Evolutionary conservation across 1,140 invertebrate genomes (phyloP).

Genomic region (Araneus ventricosus): DNA sequence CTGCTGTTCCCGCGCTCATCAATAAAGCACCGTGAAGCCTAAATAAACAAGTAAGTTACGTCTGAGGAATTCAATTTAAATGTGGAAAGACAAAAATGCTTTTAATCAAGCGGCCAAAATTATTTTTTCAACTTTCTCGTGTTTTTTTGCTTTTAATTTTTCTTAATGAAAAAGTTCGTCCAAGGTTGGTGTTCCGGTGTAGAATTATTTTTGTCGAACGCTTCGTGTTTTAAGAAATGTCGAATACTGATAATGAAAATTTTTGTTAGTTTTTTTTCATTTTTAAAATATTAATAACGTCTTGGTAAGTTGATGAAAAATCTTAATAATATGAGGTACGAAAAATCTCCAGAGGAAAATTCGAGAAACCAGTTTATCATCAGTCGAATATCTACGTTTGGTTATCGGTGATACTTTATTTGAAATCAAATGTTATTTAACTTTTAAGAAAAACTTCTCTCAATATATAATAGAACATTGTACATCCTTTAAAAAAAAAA

Average conservation of each 20-base stretch:
- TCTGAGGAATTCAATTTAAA: conserved; percentile 51
- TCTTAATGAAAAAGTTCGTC: conserved; percentile 17
- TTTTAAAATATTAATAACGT: neutral
- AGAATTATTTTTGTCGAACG: neutral
- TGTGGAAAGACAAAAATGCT: conserved; percentile 50
- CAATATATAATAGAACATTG: too few species aligned
- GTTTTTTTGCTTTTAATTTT: neutral
- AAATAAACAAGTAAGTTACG: conserved; percentile 45
- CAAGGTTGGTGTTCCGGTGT: neutral
- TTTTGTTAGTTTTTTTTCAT: neutral
- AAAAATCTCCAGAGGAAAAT: too few species aligned
- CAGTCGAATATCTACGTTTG: too few species aligned
- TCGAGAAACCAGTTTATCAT: too few species aligned
- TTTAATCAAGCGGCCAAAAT: conserved; percentile 35
- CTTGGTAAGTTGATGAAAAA: too few species aligned
- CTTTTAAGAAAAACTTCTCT: too few species aligned
- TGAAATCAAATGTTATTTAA: too few species aligned
- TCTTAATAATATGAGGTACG: too few species aligned
- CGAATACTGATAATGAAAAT: neutral
- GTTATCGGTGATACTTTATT: too few species aligned
- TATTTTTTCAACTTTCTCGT: neutral
- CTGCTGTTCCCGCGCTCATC: neutral
- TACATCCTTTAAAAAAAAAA: too few species aligned
- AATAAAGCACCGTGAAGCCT: neutral
- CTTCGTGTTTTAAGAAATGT: conserved; percentile 22